Evolutionary conservation across 2,888 invertebrate genomes (phyloP).

Genomic region (Teleiodes luculella): DNA sequence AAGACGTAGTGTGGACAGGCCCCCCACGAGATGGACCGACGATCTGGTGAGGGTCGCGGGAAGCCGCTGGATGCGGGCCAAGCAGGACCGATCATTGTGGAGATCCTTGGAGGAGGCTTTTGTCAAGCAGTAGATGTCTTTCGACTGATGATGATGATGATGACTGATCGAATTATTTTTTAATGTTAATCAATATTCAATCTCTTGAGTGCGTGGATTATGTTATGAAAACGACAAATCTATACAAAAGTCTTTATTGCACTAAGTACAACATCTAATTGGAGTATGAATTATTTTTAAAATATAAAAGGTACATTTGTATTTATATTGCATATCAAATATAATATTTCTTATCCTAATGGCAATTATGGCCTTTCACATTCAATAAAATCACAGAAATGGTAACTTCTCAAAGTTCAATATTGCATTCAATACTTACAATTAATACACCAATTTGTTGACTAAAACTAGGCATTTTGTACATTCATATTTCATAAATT

Average conservation of each 20-base stretch:
- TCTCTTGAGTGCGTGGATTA: no score
- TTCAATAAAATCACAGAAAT: conserved; percentile 57
- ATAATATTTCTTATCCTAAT: conserved; percentile 32
- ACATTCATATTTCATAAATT: not conserved
- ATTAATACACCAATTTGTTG: not conserved
- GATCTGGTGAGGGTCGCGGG: no score
- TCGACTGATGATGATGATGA: no score
- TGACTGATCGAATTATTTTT: no score
- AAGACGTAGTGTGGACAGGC: no score
- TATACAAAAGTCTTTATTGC: conserved; percentile 22
- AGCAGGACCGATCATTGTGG: no score
- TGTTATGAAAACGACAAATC: not conserved
- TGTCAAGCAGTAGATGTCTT: no score
- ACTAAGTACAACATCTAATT: conserved; percentile 32
- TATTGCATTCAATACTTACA: not conserved
- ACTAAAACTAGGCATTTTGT: conserved; percentile 1
- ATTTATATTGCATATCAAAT: conserved; percentile 18
- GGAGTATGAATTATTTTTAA: conserved; percentile 26
- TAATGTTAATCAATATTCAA: not conserved
- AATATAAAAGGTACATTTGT: conserved; percentile 33
- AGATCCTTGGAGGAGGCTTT: no score
- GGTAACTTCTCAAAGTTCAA: conserved; percentile 42
- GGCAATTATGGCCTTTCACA: conserved; percentile 35
- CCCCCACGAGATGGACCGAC: no score
- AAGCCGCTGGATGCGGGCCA: no score